These are phyloP conservation scores for Tolmerus cingulatus DNA, from an alignment of 2,888 invertebrate genomes.

Conservation along the genomic window DNA sequence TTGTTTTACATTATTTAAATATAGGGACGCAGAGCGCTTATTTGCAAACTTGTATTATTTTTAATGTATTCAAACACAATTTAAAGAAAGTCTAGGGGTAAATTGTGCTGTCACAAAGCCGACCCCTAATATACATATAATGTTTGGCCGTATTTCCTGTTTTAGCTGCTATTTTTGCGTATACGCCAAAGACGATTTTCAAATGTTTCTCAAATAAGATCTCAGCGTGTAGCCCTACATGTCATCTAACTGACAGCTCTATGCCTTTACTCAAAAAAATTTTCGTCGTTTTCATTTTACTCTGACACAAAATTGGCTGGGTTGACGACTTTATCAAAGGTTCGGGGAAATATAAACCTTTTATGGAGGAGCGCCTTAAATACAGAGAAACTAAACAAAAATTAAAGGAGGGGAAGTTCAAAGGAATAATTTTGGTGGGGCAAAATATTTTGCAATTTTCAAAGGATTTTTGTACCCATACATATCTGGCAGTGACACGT, in stretches of 20 bases:
- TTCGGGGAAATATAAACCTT: neutral
- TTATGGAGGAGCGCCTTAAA: neutral
- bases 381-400: neutral
- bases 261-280: neutral
- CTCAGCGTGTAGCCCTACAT: constrained; percentile 12
- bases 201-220: neutral
- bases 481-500: neutral
- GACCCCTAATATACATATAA: neutral
- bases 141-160: neutral
- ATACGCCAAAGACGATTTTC: neutral
- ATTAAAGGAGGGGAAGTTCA: neutral
- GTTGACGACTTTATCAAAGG: neutral
- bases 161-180: neutral
- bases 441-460: neutral
- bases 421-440: neutral
- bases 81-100: neutral
- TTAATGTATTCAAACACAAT: constrained; percentile 39
- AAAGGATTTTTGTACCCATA: neutral
- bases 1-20: neutral
- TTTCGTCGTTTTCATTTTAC: constrained; percentile 21
- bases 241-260: constrained; percentile 15
- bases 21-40: neutral
- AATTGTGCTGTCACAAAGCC: neutral
- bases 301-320: constrained; percentile 3
- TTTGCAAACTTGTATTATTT: constrained; percentile 25